Conservation (phyloP, 2,888 invertebrate genomes). For the Minunthozetes semirufus region DNA sequence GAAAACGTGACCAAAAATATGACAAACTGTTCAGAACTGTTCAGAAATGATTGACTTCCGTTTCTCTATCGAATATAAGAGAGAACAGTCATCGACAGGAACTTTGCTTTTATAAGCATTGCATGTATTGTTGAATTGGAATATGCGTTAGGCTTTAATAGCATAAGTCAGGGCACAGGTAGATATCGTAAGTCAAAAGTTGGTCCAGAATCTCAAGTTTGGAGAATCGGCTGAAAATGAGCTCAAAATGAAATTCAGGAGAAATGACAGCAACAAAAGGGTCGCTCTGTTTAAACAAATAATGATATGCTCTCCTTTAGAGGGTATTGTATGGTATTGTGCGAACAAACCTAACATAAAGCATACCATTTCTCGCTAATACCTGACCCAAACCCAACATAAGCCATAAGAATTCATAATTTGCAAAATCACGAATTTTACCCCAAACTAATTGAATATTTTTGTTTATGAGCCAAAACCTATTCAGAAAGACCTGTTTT, state of each 20-base stretch:
- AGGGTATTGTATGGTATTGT: not conserved
- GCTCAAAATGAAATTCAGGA: not conserved
- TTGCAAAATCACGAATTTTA: constrained; percentile 27
- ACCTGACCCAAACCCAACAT: not conserved
- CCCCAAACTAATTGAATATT: constrained; percentile 20
- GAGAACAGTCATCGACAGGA: constrained; percentile 6
- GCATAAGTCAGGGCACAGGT: not conserved
- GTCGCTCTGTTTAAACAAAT: constrained; percentile 13
- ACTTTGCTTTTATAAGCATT: constrained; percentile 24
- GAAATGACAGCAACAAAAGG: not conserved
- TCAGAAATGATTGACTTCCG: constrained; percentile 1
- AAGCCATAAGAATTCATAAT: constrained; percentile 8
- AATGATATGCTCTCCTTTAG: not conserved
- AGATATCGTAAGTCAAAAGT: not conserved
- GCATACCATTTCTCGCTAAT: not conserved
- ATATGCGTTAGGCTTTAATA: not conserved
- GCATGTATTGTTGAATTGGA: constrained; percentile 10
- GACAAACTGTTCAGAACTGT: constrained; percentile 23
- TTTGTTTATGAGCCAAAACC: not conserved
- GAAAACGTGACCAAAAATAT: constrained; percentile 18
- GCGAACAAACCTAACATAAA: constrained; percentile 3
- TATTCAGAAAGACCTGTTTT: constrained; percentile 24
- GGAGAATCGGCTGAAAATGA: not conserved
- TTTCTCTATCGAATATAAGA: not conserved
- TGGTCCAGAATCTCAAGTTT: not conserved